These are phyloP conservation scores for Macrophya annulata DNA, from an alignment of 2,888 invertebrate species.

Conservation along the genomic window DNA sequence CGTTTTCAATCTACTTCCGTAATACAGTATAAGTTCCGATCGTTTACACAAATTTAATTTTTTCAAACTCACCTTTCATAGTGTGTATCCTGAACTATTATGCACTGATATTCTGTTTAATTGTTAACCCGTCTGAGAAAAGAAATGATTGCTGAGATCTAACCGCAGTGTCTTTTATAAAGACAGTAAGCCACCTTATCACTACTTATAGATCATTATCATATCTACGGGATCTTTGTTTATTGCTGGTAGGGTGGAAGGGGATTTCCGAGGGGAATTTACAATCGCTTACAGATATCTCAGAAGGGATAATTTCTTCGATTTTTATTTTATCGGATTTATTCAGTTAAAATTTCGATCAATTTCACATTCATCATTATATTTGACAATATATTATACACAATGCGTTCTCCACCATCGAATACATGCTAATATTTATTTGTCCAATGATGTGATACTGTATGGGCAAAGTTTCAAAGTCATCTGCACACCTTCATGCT, in stretches of 20 bases:
- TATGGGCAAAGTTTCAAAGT: not conserved
- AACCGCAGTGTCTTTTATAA: slow-evolving; percentile 64
- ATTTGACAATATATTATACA: not conserved
- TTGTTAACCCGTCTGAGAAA: not conserved
- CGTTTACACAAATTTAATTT: not conserved
- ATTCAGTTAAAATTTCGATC: slow-evolving; percentile 12
- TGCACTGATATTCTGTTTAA: slow-evolving; percentile 22
- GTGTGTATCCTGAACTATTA: slow-evolving; percentile 42
- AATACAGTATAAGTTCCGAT: not conserved
- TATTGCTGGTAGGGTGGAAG: slow-evolving; percentile 31
- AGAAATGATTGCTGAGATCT: slow-evolving; percentile 23
- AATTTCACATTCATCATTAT: not conserved
- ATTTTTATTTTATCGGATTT: not conserved
- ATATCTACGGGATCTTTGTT: slow-evolving; percentile 61
- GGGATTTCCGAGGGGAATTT: not conserved
- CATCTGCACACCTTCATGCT: too few relatives aligned
- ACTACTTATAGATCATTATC: slow-evolving; percentile 64
- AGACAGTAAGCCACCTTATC: slow-evolving; percentile 64
- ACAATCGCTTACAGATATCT: slow-evolving; percentile 6
- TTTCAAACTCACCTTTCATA: slow-evolving; percentile 59
- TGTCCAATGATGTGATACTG: not conserved
- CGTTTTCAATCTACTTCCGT: not conserved
- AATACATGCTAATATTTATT: not conserved
- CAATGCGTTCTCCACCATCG: not conserved
- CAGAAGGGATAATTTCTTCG: not conserved